Evolutionary conservation across 2,113 vertebrate genomes (phyloP).

Genomic region (Neodon shergylaensis): DNA sequence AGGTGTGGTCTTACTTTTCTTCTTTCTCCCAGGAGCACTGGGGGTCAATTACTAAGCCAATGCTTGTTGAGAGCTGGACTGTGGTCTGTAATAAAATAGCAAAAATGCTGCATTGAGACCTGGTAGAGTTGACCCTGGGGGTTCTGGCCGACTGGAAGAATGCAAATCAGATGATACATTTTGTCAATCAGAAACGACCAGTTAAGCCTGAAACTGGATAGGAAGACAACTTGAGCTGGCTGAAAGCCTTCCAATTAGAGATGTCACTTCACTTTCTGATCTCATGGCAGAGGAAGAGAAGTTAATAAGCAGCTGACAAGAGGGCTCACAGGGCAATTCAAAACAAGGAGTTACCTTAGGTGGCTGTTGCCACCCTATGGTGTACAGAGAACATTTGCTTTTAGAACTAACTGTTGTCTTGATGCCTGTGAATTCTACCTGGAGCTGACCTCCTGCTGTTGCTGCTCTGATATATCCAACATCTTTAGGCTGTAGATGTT

Average conservation of each 20-base stretch:
- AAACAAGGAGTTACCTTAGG: neutral
- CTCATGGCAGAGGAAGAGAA: neutral
- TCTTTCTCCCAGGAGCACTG: neutral
- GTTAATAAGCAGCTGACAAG: neutral
- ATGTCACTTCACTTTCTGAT: neutral
- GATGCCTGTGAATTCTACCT: neutral
- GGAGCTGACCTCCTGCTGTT: neutral
- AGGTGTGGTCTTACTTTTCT: neutral
- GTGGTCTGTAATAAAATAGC: too few species aligned
- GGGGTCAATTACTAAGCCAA: neutral
- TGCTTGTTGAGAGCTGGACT: too few species aligned
- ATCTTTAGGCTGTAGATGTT: neutral
- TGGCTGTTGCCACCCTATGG: neutral
- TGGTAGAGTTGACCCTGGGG: neutral
- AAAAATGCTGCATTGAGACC: neutral
- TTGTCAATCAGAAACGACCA: neutral
- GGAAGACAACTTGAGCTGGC: neutral
- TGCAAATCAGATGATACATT: neutral
- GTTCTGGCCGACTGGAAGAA: too few species aligned
- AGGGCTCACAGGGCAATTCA: neutral
- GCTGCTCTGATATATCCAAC: neutral
- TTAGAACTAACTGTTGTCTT: neutral
- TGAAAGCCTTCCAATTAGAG: too few species aligned
- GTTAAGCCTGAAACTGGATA: neutral
- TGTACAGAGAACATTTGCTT: neutral